Evolutionary conservation across 2,888 invertebrate species (phyloP).

Genomic region (Xanthorhoe spadicearia): DNA sequence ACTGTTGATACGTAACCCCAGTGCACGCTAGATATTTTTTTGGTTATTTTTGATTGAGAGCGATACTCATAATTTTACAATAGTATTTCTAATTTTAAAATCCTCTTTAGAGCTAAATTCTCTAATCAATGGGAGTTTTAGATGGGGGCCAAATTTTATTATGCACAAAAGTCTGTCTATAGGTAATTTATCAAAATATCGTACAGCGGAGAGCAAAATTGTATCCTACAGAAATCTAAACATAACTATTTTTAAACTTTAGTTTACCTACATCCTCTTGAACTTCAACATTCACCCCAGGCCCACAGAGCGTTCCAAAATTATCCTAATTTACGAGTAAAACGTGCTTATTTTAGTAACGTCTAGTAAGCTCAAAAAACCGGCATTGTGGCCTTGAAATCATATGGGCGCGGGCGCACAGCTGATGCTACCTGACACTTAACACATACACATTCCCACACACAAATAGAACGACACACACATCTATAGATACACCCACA

Average conservation of each 20-base stretch:
- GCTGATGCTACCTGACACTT: slow-evolving; percentile 81
- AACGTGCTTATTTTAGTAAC: slow-evolving; percentile 43
- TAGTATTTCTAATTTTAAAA: too few species aligned
- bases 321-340: slow-evolving; percentile 41
- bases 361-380: slow-evolving; percentile 48
- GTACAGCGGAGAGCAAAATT: neutral
- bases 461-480: neutral
- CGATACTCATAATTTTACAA: too few species aligned
- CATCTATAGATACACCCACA: slow-evolving; percentile 28
- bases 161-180: too few species aligned
- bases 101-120: too few species aligned
- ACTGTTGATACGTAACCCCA: too few species aligned
- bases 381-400: slow-evolving; percentile 76
- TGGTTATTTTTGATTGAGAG: too few species aligned
- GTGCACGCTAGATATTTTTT: too few species aligned
- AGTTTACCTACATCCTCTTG: slow-evolving; percentile 10
- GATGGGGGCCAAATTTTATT: neutral
- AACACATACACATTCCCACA: slow-evolving; percentile 47
- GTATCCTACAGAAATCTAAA: neutral
- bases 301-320: slow-evolving; percentile 39
- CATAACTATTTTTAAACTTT: neutral
- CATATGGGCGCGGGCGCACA: slow-evolving; percentile 78
- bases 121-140: neutral
- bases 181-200: too few species aligned
- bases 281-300: slow-evolving; percentile 20